phyloP scores from a whole-genome alignment of 2,113 vertebrate genomes.

The human (Homo sapiens) region GRCh38 chr3:66140501-66141000 shows the following conservation, averaged over 20 bases:
- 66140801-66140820: not conserved
- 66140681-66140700: not conserved
- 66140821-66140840: not conserved
- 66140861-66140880: constrained; percentile 15
- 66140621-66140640: not conserved
- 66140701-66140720: not conserved
- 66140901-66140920: constrained; percentile 7
- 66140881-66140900: not conserved
- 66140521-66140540: not conserved
- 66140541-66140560: not conserved
- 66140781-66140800: not conserved
- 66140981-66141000: constrained; percentile 5
- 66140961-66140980: not conserved
- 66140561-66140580: not conserved
- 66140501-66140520: not conserved
- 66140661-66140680: not conserved
- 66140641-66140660: not conserved
- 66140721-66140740: not conserved
- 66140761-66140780: not conserved
- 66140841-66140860: not conserved
- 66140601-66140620: not conserved
- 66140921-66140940: constrained; percentile 22
- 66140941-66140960: constrained; percentile 39
- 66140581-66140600: not conserved
- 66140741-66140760: not conserved